Base-by-base conservation (phyloP, 2,113 vertebrate species). In the Empidonax traillii region DNA sequence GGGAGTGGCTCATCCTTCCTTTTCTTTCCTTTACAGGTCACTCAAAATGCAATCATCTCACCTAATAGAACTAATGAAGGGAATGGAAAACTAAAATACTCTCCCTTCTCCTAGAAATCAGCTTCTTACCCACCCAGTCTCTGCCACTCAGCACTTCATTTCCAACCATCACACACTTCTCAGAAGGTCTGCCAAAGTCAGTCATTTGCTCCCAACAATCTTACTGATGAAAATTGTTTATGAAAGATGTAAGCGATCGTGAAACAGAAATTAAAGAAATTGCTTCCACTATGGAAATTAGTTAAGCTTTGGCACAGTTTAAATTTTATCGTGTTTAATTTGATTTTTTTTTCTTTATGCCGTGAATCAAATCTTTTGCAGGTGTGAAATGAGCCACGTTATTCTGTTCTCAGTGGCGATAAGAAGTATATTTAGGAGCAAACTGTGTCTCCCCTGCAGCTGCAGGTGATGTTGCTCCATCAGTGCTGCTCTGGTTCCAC, bases 201-300 rank as follows among this genome's bases (percentile, higher is more conserved):
- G 15, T 30, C 6, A 78, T 86, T 71, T 66, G 46, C 39, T 94
- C 66, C 76, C 79, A 78, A 62, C 61, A 66, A 53, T 75, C 75
- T 79, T 22, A 72, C 51, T 84, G 92, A 91, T 80, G 72, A 83
- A 96, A 91, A 89, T 46, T 41, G 66, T 92, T 89, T 89, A 53
- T 35, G 52, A 69, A 72, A 91, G 39, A 72, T 47, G 47, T 14
- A 72, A 95, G 49, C 1, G 49, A 89, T 89, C 78, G 69, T 44
- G 71, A 79, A 75, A 79, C 46, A 83, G 49, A 93, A 92, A 92
- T 87, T 73, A 97, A 82, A 87, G 43, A 79, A 74, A 77, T 78
- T 84, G 37, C 65, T 91, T 81, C 44, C 44, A 61, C 61, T 68
- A 20, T 0, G 33, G 76, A 91, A 90, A 96, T 84, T 30, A 74